These are phyloP conservation scores for Idaea biselata DNA, from an alignment of 2,888 invertebrate genomes.

Conservation along the genomic window DNA sequence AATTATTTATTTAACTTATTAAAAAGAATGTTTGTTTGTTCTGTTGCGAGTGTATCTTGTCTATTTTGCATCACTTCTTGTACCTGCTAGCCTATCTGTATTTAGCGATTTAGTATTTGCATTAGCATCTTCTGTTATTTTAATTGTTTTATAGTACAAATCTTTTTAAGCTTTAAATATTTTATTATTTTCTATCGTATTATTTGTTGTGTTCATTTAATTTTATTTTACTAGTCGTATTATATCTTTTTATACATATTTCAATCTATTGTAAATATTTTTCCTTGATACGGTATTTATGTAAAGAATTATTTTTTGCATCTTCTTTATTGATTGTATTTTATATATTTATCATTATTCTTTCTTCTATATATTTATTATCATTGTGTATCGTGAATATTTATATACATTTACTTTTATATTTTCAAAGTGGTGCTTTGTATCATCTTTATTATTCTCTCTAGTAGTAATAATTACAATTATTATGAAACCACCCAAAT, in stretches of 20 bases:
- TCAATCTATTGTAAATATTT: slow-evolving; percentile 71
- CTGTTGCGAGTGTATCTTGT: slow-evolving; percentile 66
- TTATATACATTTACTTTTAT: slow-evolving; percentile 7
- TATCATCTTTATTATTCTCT: slow-evolving; percentile 17
- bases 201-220: slow-evolving; percentile 46
- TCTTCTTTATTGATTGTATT: slow-evolving; percentile 48
- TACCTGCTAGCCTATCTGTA: slow-evolving; percentile 56
- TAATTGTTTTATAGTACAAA: slow-evolving; percentile 58
- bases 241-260: slow-evolving; percentile 22
- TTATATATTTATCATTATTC: slow-evolving; percentile 32
- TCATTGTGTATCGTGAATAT: slow-evolving; percentile 5
- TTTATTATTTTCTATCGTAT: slow-evolving; percentile 40
- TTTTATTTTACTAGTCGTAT: slow-evolving; percentile 42
- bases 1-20: slow-evolving; percentile 73
- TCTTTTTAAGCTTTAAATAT: slow-evolving; percentile 61
- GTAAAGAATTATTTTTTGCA: slow-evolving; percentile 68
- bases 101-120: neutral
- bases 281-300: slow-evolving; percentile 61
- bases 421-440: slow-evolving; percentile 24
- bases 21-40: slow-evolving; percentile 41
- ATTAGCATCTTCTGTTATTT: slow-evolving; percentile 28
- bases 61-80: slow-evolving; percentile 45
- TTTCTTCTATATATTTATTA: slow-evolving; percentile 33
- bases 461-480: slow-evolving; percentile 33
- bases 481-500: slow-evolving; percentile 58